phyloP scores from a whole-genome alignment of 2,888 invertebrate genomes.

The Brenthis daphne region DNA sequence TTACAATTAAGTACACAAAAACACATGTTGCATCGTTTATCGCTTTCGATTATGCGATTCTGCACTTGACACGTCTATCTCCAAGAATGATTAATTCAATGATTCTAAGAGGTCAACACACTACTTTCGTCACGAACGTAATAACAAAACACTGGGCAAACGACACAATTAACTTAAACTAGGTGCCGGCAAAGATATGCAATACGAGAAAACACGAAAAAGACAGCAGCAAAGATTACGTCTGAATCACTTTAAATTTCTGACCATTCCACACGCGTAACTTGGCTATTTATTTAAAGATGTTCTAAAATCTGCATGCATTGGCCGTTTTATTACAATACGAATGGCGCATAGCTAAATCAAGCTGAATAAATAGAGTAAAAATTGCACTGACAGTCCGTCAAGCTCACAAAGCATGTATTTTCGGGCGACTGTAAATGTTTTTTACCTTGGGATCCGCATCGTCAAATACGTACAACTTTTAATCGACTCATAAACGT shows the following conservation, averaged over 20 bases:
- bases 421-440: slow-evolving; percentile 49
- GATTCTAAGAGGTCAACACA: slow-evolving; percentile 45
- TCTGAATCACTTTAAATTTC: slow-evolving; percentile 49
- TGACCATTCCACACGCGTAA: slow-evolving; percentile 56
- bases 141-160: slow-evolving; percentile 52
- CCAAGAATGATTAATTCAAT: slow-evolving; percentile 37
- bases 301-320: slow-evolving; percentile 65
- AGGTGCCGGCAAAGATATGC: slow-evolving; percentile 65
- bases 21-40: slow-evolving; percentile 70
- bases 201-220: slow-evolving; percentile 52
- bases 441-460: slow-evolving; percentile 62
- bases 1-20: slow-evolving; percentile 60
- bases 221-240: slow-evolving; percentile 45
- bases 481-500: slow-evolving; percentile 60
- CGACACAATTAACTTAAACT: slow-evolving; percentile 58
- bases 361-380: slow-evolving; percentile 76
- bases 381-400: slow-evolving; percentile 77
- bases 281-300: slow-evolving; percentile 60
- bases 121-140: slow-evolving; percentile 51
- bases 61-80: slow-evolving; percentile 46
- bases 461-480: slow-evolving; percentile 53
- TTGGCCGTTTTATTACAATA: slow-evolving; percentile 69
- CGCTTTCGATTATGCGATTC: slow-evolving; percentile 46
- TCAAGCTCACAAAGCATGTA: slow-evolving; percentile 58
- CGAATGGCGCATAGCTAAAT: slow-evolving; percentile 79